Base-by-base conservation (phyloP, 2,113 vertebrate species). In the Eudyptes chrysolophus region DNA sequence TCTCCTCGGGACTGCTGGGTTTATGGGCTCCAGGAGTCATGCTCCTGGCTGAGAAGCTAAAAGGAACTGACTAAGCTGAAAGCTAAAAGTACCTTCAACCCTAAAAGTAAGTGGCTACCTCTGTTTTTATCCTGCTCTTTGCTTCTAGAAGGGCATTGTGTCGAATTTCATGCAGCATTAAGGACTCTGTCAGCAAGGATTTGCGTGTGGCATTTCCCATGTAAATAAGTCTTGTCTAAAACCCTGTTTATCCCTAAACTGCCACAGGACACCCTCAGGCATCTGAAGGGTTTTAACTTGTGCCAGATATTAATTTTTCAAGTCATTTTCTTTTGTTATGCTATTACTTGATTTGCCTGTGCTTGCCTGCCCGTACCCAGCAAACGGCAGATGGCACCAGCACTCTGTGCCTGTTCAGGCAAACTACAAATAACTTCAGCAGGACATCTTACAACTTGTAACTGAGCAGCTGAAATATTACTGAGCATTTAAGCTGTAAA, bases 351-450 rank as follows among this genome's bases (percentile, higher is more conserved):
- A 1, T n/a, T 40, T 48, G 79, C 44, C 51, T 5, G 75, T 2
- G 49, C 75, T 22, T 20, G 27, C 58, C 60, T 62, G 81, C 13
- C 61, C 3, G 1, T 1, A 6, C 16, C 32, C 34, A 49, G 49
- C 10, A 9, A 27, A 82, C 97, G 7, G 95, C 97, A 97, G 97
- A 64, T 96, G 97, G 97, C 97, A 97, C 89, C 96, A 95, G 92
- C 65, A 3, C 18, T 32, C 92, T 48, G 86, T 7, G 46, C 48
- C 58, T 18, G 9, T 3, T 30, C 54, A 5, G 40, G 27, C 18
- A 14, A 36, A 16, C 27, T 3, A 0, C 25, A 3, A 1, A 3
- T 5, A 5, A 5, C 58, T 40, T 10, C 54, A 58, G 60, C 76
- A 38, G 30, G n/a, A 15, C 72, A 13, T 6, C 65, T 18, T 7